Evolutionary conservation across 2,888 invertebrate genomes (phyloP), one percentile per base, ranked within the genome.

Genomic region (Athripsodes cinereus): DNA sequence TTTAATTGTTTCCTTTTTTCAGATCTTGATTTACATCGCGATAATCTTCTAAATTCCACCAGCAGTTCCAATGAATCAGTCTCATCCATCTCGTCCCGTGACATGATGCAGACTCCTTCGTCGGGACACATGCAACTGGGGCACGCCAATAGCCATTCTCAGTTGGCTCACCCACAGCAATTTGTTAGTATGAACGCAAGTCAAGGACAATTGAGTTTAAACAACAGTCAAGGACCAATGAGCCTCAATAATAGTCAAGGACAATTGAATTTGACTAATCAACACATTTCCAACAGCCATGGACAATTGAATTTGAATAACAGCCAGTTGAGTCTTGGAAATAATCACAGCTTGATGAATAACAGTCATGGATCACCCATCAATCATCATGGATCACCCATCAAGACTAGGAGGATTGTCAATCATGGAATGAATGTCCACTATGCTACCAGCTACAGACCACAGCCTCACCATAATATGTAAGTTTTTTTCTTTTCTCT

Each of bases 51-150:
- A 52, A 66, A 69, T 64, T 81, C 80, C 61, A 88, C 87, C 18
- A 88, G 91, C 73, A 92, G 92, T 76, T 91, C 92, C 19, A 89
- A 87, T 66, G 92, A 93, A 76, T 92, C 92, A 1, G 86, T 92
- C 51, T 87, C 87, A 63, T 87, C 87, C 58, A 76, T 79, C 66
- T 85, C 85, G 26, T 75, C 75, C 66, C 77, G 83, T 69, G 76
- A 83, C 68, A 16, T 59, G 47, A 46, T 55, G 21, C 66, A 80
- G 70, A 49, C 73, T 71, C 44, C 56, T 69, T 68, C 63, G 58
- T 22, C 57, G 56, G 18, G 62, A 54, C 44, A 46, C 34, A 34
- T 40, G 19, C 57, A 60, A 50, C 19, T 63, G 52, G 51, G 53
- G 48, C 61, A 62, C 58, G 31, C 49, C 54, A 59, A 55, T 61